Conservation (phyloP, 2,797 vertebrate species). For the Sebastes aleutianus region DNA sequence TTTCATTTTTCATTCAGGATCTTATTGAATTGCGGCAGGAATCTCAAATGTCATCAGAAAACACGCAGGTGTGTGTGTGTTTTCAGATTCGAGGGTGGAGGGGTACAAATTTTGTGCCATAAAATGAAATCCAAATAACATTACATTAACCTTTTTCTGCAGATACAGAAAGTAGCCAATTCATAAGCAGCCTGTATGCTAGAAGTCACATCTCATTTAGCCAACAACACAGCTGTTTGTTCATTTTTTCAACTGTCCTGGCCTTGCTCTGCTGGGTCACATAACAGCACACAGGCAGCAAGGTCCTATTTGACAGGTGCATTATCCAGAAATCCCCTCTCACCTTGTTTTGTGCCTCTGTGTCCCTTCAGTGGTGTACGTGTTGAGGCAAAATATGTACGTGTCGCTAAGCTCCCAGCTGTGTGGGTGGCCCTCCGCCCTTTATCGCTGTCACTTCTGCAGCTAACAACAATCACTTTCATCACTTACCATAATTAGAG, state of each 20-base stretch:
- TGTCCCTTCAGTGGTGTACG: conserved; percentile 42
- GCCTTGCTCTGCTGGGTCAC: conserved; percentile 44
- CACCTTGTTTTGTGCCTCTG: conserved; percentile 59
- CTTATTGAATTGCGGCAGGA: neutral
- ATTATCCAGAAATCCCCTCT: conserved; percentile 49
- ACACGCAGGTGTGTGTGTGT: neutral
- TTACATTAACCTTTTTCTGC: neutral
- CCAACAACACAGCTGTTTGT: conserved; percentile 42
- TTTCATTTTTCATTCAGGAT: conserved; percentile 12
- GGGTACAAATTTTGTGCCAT: neutral
- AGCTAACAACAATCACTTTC: conserved; percentile 45
- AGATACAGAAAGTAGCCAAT: neutral
- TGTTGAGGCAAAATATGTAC: conserved; percentile 45
- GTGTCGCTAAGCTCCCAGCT: conserved; percentile 50
- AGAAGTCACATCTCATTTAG: conserved; percentile 21
- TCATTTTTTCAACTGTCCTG: conserved; percentile 34
- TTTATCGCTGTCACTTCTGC: conserved; percentile 50
- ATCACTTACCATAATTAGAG: conserved; percentile 62
- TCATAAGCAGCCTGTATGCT: neutral
- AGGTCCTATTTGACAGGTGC: conserved; percentile 61
- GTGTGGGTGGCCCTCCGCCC: conserved; percentile 40
- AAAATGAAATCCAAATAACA: neutral
- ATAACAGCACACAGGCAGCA: conserved; percentile 29
- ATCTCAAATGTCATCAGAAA: neutral
- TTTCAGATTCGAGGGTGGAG: neutral